These are phyloP conservation scores for Pionites leucogaster DNA, from an alignment of 2,113 vertebrate species.

Conservation along the genomic window DNA sequence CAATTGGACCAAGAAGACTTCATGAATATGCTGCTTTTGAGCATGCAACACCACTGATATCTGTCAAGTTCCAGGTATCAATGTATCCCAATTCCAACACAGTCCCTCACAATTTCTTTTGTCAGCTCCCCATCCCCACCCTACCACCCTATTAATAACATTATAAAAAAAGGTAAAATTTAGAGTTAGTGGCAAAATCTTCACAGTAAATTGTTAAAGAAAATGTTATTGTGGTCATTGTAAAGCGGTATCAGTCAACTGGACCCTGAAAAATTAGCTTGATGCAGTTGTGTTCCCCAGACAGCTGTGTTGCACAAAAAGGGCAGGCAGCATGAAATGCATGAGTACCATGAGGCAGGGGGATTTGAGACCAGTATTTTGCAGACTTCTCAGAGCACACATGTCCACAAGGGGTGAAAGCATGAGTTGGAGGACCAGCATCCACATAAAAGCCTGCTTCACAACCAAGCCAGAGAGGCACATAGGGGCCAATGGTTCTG, in stretches of 20 bases:
- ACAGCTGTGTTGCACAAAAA: slow-evolving; percentile 92
- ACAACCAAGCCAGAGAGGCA: slow-evolving; percentile 95
- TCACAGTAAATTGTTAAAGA: slow-evolving; percentile 81
- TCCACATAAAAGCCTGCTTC: slow-evolving; percentile 97
- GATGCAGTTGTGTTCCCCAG: slow-evolving; percentile 87
- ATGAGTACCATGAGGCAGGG: slow-evolving; percentile 94
- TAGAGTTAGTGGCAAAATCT: slow-evolving; percentile 81
- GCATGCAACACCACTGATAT: slow-evolving; percentile 65
- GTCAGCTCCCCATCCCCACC: neutral
- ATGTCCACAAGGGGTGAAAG: slow-evolving; percentile 95
- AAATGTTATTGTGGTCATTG: slow-evolving; percentile 20
- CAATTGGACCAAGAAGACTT: slow-evolving; percentile 59
- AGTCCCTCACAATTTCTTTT: neutral
- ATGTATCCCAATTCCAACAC: slow-evolving; percentile 8
- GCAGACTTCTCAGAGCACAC: slow-evolving; percentile 97
- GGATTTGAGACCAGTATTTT: slow-evolving; percentile 96
- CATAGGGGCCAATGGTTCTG: slow-evolving; percentile 92
- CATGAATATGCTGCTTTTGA: slow-evolving; percentile 51
- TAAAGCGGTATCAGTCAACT: slow-evolving; percentile 83
- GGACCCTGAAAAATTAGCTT: slow-evolving; percentile 98
- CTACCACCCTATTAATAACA: slow-evolving; percentile 47
- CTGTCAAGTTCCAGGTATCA: slow-evolving; percentile 47
- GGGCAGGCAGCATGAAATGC: slow-evolving; percentile 97
- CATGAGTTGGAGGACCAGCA: slow-evolving; percentile 90
- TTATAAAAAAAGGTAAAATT: slow-evolving; percentile 74